A percentile compares a stretch with the other conserved stretches of the same genome.
Evolutionary conservation across 1,140 invertebrate species (phyloP).

Genomic region (Formica exsecta): DNA sequence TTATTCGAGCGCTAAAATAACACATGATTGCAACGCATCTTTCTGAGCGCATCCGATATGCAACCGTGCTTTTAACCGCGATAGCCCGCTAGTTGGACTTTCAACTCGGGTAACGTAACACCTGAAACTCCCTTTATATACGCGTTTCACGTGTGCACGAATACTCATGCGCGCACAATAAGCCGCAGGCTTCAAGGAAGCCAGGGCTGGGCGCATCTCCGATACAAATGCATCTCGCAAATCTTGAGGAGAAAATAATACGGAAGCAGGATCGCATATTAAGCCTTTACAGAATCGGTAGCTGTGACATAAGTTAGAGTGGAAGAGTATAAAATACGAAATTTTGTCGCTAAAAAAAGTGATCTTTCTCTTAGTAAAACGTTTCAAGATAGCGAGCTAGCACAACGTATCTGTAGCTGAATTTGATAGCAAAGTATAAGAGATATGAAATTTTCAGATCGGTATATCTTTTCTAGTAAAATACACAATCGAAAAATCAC

Average conservation of each 20-base stretch:
- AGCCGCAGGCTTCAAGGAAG: slow-evolving; percentile 12
- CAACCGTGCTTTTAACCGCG: slow-evolving; percentile 58
- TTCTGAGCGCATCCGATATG: neutral
- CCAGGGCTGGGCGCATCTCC: slow-evolving; percentile 39
- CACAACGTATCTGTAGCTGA: neutral
- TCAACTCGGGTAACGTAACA: slow-evolving; percentile 67
- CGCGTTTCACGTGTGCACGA: slow-evolving; percentile 18
- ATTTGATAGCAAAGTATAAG: no score
- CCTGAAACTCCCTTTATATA: slow-evolving; percentile 57
- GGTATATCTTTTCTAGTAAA: neutral
- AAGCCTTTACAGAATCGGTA: neutral
- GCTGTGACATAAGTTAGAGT: neutral
- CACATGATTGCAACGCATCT: slow-evolving; percentile 10
- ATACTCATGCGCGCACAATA: slow-evolving; percentile 31
- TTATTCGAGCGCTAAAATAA: slow-evolving; percentile 7
- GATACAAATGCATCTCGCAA: slow-evolving; percentile 28
- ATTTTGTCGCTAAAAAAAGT: neutral
- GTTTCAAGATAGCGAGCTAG: neutral
- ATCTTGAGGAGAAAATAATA: neutral
- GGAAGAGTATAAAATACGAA: neutral
- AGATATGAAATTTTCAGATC: neutral
- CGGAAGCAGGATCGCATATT: neutral
- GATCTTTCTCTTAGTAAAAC: neutral
- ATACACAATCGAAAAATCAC: slow-evolving; percentile 44
- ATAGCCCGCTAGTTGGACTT: slow-evolving; percentile 58